Percentiles rank a stretch among this genome's conserved stretches.
Conservation (phyloP, 2,888 invertebrate genomes). For the Nesidiocoris tenuis region DNA sequence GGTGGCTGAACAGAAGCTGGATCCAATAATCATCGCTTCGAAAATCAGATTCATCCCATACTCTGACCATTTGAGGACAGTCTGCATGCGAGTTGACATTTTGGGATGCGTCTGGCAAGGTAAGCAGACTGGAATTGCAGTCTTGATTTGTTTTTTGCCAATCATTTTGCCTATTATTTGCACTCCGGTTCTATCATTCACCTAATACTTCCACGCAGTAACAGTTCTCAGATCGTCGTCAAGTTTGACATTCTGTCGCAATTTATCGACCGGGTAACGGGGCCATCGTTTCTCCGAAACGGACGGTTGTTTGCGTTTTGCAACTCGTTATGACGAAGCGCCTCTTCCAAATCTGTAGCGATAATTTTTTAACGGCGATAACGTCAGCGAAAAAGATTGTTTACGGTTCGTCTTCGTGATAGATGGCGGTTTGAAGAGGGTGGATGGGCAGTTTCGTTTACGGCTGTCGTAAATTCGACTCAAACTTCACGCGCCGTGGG, state of each 20-base stretch:
- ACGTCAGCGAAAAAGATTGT: background rate
- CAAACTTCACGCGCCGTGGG: background rate
- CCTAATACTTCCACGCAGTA: too few species aligned
- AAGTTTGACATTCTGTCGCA: background rate
- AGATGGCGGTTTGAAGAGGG: background rate
- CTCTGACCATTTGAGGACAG: slow-evolving; percentile 76
- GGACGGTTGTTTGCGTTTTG: background rate
- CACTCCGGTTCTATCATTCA: too few species aligned
- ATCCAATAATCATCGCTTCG: slow-evolving; percentile 81
- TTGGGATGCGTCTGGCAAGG: slow-evolving; percentile 84
- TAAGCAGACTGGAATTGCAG: too few species aligned
- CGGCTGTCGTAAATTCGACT: background rate
- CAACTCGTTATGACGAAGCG: background rate
- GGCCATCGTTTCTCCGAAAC: background rate
- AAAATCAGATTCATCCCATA: slow-evolving; percentile 82
- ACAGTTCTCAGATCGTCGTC: too few species aligned
- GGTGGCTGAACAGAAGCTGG: slow-evolving; percentile 71
- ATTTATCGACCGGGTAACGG: background rate
- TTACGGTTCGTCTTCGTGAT: background rate
- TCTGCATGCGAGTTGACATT: slow-evolving; percentile 86
- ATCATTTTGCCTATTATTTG: too few species aligned
- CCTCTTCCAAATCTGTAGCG: background rate
- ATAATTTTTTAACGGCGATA: background rate
- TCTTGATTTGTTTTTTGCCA: too few species aligned
- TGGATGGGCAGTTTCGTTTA: background rate